These are phyloP conservation scores for Phyllotreta cruciferae DNA, from an alignment of 2,888 invertebrate genomes.

Conservation along the genomic window DNA sequence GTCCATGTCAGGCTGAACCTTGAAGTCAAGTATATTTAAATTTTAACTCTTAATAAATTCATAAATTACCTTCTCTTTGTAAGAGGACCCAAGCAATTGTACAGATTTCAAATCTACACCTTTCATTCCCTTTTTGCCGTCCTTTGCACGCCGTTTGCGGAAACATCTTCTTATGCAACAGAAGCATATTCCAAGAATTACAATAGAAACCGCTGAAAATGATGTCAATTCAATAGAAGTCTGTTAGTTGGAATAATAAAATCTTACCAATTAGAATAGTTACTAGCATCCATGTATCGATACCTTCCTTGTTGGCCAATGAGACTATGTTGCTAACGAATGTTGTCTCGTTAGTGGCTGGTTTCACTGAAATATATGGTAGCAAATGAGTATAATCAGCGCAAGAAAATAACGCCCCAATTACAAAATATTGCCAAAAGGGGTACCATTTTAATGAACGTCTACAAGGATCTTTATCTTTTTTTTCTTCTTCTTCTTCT, in stretches of 20 bases:
- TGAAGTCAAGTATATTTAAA: slow-evolving; percentile 40
- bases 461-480: slow-evolving; percentile 20
- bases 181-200: slow-evolving; percentile 86
- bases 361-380: slow-evolving; percentile 36
- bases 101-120: slow-evolving; percentile 97
- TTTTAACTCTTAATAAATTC: neutral
- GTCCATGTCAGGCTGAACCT: slow-evolving; percentile 97
- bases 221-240: no score
- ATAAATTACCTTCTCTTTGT: slow-evolving; percentile 93
- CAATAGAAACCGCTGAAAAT: slow-evolving; percentile 71
- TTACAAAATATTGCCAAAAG: slow-evolving; percentile 42
- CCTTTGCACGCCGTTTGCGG: slow-evolving; percentile 91
- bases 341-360: slow-evolving; percentile 31
- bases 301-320: slow-evolving; percentile 69
- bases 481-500: slow-evolving; percentile 13
- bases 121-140: slow-evolving; percentile 92
- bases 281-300: slow-evolving; percentile 85
- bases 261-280: slow-evolving; percentile 80
- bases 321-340: slow-evolving; percentile 37
- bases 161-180: slow-evolving; percentile 93
- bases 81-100: slow-evolving; percentile 93
- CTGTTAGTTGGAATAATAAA: no score
- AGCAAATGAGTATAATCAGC: slow-evolving; percentile 39
- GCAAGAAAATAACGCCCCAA: slow-evolving; percentile 43
- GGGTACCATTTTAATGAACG: slow-evolving; percentile 44